Evolutionary conservation across 2,888 invertebrate genomes (phyloP).

Genomic region (Dryococelus australis): DNA sequence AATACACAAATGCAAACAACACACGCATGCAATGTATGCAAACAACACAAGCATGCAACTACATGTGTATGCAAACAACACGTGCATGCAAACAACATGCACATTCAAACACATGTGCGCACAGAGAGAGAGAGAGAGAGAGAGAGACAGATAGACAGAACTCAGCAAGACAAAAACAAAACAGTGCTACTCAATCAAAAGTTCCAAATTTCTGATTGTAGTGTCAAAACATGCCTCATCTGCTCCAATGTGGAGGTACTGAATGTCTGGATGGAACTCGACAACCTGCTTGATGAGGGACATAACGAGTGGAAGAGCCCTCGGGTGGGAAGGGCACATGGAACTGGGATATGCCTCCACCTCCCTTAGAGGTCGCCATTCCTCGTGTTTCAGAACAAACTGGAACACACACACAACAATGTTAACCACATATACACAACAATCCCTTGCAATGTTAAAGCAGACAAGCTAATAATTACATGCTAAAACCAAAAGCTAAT

Average conservation of each 20-base stretch:
- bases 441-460: background rate
- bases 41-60: no score
- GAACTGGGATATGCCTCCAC: slow-evolving; percentile 72
- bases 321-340: slow-evolving; percentile 74
- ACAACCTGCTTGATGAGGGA: slow-evolving; percentile 77
- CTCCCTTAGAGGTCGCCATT: slow-evolving; percentile 72
- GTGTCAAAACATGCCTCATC: slow-evolving; percentile 68
- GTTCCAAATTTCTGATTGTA: no score
- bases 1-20: no score
- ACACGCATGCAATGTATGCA: no score
- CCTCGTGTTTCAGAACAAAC: slow-evolving; percentile 77
- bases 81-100: no score
- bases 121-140: no score
- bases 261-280: slow-evolving; percentile 68
- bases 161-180: no score
- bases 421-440: background rate
- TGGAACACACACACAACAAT: slow-evolving; percentile 51
- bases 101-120: no score
- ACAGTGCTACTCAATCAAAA: no score
- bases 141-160: no score
- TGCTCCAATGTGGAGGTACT: slow-evolving; percentile 80
- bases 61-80: no score
- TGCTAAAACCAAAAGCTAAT: background rate
- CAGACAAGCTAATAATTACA: background rate
- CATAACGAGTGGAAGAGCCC: slow-evolving; percentile 67